Conservation (phyloP, 2,797 vertebrate species). For the Scolopax rusticola region DNA sequence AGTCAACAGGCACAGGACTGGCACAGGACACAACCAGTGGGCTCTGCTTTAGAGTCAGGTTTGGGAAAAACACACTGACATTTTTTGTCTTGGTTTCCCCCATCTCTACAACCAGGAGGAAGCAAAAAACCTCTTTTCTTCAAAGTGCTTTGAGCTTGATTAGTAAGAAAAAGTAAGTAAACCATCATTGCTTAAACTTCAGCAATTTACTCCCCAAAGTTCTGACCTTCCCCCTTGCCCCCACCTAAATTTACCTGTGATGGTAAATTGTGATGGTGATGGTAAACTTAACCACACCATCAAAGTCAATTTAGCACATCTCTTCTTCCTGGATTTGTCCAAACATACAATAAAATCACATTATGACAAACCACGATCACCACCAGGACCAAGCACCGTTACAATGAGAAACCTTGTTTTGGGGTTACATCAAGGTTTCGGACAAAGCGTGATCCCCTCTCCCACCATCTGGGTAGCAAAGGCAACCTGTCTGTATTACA, state of each 20-base stretch:
- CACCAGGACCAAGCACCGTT: accelerated
- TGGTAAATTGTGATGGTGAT: too few species aligned
- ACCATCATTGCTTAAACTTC: neutral
- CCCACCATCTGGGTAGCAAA: neutral
- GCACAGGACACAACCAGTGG: accelerated
- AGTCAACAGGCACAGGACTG: neutral
- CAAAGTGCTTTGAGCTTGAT: neutral
- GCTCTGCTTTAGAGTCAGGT: neutral
- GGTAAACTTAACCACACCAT: too few species aligned
- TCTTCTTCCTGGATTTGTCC: neutral
- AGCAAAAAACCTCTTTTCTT: neutral
- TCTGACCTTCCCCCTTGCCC: neutral
- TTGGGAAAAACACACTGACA: neutral
- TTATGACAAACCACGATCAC: accelerated
- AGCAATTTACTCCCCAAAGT: neutral
- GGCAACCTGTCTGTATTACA: neutral
- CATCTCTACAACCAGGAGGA: neutral
- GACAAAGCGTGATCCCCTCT: neutral
- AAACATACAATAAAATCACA: accelerated
- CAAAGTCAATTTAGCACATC: neutral
- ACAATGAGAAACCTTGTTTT: accelerated
- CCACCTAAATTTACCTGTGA: neutral
- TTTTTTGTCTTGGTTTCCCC: neutral
- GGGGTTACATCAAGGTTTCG: neutral
- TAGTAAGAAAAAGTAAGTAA: neutral